These are phyloP conservation scores for Ceraclea dissimilis DNA, from an alignment of 2,888 invertebrate genomes.

Conservation along the genomic window DNA sequence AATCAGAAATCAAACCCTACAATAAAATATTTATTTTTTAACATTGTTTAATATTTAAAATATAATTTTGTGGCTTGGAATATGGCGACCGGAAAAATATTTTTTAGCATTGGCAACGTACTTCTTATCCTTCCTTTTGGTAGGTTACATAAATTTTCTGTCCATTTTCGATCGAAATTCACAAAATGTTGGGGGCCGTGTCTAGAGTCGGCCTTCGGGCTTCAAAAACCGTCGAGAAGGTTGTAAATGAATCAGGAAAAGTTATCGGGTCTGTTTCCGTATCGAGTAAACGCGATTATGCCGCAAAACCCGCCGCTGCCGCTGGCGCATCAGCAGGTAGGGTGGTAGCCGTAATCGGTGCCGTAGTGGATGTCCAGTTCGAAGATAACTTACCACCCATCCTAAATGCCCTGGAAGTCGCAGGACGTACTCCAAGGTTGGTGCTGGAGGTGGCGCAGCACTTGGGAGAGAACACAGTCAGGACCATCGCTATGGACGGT, in stretches of 20 bases:
- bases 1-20: too few species aligned
- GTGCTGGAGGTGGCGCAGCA: constrained; percentile 89
- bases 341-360: constrained; percentile 85
- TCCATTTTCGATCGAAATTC: constrained; percentile 16
- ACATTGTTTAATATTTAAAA: neutral
- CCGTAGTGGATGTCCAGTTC: constrained; percentile 95
- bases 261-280: constrained; percentile 17
- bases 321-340: constrained; percentile 41
- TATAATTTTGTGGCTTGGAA: neutral
- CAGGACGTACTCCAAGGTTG: constrained; percentile 69
- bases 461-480: constrained; percentile 83
- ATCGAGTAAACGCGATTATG: constrained; percentile 21
- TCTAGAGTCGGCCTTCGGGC: constrained; percentile 46
- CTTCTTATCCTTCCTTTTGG: constrained; percentile 16
- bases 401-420: constrained; percentile 90
- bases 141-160: constrained; percentile 25
- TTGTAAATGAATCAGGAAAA: constrained; percentile 24
- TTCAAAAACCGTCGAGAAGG: constrained; percentile 43
- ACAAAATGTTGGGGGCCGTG: constrained; percentile 23
- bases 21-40: too few species aligned
- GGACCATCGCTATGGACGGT: constrained; percentile 91
- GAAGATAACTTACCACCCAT: constrained; percentile 88
- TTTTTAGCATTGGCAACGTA: constrained; percentile 8
- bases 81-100: neutral
- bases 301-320: constrained; percentile 18